Conservation (phyloP, 2,113 vertebrate genomes). For the Mastomys coucha region DNA sequence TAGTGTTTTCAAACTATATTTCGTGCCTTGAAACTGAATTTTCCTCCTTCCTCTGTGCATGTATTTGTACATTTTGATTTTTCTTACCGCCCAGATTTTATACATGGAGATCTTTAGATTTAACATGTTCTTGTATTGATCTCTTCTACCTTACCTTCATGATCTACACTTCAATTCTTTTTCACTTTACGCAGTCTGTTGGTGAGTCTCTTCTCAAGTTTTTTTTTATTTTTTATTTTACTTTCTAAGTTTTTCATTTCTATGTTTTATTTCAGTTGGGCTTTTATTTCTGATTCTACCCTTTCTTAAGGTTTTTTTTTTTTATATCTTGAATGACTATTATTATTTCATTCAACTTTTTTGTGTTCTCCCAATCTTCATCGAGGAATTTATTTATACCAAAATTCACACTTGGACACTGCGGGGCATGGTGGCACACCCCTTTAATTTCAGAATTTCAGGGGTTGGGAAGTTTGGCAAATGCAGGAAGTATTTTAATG, state of each 20-base stretch:
- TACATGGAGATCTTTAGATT: background rate
- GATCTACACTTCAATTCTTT: background rate
- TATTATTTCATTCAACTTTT: background rate
- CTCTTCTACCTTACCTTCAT: background rate
- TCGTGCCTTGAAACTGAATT: background rate
- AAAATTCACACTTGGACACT: background rate
- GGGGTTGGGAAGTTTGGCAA: no score
- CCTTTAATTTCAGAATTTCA: background rate
- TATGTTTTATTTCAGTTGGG: background rate
- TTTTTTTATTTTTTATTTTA: background rate
- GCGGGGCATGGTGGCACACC: background rate
- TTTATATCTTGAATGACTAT: background rate
- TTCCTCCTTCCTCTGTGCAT: background rate
- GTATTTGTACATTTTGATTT: background rate
- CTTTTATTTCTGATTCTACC: background rate
- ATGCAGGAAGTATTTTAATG: background rate
- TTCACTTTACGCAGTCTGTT: background rate
- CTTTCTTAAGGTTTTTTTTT: background rate
- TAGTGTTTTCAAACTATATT: background rate
- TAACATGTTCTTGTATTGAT: background rate
- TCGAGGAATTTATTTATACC: background rate
- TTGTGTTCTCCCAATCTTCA: background rate
- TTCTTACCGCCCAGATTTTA: background rate
- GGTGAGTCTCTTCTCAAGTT: background rate
- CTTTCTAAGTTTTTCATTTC: background rate